Conservation (phyloP, 2,797 vertebrate genomes). For the Brachyalestes nurse region DNA sequence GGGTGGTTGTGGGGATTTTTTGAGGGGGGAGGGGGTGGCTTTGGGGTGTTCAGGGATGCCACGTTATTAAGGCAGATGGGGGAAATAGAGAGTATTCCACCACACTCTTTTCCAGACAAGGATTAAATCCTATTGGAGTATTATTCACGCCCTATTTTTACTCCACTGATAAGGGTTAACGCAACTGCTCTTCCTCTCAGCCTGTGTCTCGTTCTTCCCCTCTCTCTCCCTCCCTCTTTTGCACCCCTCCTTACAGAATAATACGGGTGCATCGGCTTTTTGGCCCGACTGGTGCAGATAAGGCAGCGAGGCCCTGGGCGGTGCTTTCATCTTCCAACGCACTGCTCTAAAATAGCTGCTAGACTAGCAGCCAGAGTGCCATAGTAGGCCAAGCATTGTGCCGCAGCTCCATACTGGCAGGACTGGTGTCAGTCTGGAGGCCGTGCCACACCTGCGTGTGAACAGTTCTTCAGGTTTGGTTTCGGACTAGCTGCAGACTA, state of each 20-base stretch:
- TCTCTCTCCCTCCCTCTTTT: conserved; percentile 59
- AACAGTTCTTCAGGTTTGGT: background rate
- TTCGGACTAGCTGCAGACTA: conserved; percentile 12
- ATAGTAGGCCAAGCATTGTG: background rate
- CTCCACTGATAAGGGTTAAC: conserved; percentile 58
- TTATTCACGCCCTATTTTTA: conserved; percentile 60
- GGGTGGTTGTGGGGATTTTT: background rate
- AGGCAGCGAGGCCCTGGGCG: conserved; percentile 70
- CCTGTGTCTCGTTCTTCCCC: conserved; percentile 42
- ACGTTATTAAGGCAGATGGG: conserved; percentile 53
- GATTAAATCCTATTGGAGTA: conserved; percentile 57
- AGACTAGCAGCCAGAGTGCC: conserved; percentile 56
- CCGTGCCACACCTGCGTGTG: background rate
- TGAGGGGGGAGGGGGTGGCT: background rate
- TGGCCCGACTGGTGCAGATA: conserved; percentile 64
- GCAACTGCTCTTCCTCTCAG: conserved; percentile 51
- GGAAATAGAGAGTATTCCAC: conserved; percentile 24
- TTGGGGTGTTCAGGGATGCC: conserved; percentile 29
- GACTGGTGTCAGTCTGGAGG: conserved; percentile 5
- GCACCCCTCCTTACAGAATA: conserved; percentile 30
- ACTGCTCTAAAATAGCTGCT: conserved; percentile 72
- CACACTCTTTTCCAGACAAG: conserved; percentile 34
- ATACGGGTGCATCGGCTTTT: conserved; percentile 52
- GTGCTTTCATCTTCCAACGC: conserved; percentile 78
- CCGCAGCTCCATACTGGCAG: conserved; percentile 21